Evolutionary conservation across 2,888 invertebrate species (phyloP).

Genomic region (Perizoma affinitatum): DNA sequence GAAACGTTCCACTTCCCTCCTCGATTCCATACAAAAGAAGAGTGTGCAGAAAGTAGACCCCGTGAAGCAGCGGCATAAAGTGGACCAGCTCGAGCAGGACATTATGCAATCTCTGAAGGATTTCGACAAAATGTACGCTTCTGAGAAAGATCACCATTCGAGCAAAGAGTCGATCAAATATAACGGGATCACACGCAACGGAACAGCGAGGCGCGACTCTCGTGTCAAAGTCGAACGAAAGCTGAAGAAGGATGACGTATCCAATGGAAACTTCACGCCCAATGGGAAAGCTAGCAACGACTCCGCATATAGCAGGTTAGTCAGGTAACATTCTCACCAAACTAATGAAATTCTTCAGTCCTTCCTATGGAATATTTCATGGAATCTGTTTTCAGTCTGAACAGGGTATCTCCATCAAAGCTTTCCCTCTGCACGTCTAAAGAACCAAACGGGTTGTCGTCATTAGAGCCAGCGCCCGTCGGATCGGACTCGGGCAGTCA

Average conservation of each 20-base stretch:
- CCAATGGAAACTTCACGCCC: slow-evolving; percentile 71
- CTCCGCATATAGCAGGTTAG: slow-evolving; percentile 94
- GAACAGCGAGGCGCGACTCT: slow-evolving; percentile 61
- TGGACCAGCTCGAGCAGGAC: slow-evolving; percentile 76
- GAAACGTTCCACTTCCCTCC: slow-evolving; percentile 83
- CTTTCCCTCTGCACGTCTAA: slow-evolving; percentile 72
- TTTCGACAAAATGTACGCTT: slow-evolving; percentile 78
- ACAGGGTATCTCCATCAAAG: slow-evolving; percentile 78
- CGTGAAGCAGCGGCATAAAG: slow-evolving; percentile 72
- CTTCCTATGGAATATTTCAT: slow-evolving; percentile 1
- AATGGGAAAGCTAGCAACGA: slow-evolving; percentile 82
- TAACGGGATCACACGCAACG: slow-evolving; percentile 51
- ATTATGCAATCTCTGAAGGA: slow-evolving; percentile 80
- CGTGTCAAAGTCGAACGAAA: slow-evolving; percentile 64
- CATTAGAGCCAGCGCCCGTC: slow-evolving; percentile 62
- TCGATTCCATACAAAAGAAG: slow-evolving; percentile 81
- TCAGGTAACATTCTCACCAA: slow-evolving; percentile 63
- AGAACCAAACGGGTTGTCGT: slow-evolving; percentile 61
- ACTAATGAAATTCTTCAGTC: background rate
- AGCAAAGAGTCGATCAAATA: slow-evolving; percentile 55
- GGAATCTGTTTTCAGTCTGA: slow-evolving; percentile 56
- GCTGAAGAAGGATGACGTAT: slow-evolving; percentile 60
- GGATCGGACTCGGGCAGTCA: slow-evolving; percentile 69
- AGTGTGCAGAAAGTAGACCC: slow-evolving; percentile 59
- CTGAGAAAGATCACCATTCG: slow-evolving; percentile 62